A percentile compares a stretch with the other conserved stretches of the same genome.
Evolutionary conservation across 1,140 invertebrate species (phyloP).

Genomic region (Paraescarpia echinospica): DNA sequence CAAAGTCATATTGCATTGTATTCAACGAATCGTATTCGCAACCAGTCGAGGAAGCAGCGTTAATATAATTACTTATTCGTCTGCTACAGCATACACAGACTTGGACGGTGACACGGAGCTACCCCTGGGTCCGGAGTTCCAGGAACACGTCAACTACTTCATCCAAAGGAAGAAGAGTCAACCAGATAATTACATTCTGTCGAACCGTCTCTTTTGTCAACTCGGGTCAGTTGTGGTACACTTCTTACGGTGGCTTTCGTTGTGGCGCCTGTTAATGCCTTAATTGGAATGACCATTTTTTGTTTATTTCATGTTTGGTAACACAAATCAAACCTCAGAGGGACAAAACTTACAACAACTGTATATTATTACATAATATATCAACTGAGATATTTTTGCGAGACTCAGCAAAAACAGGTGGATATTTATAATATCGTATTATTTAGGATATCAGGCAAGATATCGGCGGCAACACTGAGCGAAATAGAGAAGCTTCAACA

Average conservation of each 20-base stretch:
- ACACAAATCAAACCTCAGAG: no score
- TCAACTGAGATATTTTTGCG: background rate
- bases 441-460: background rate
- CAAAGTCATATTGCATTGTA: no score
- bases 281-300: no score
- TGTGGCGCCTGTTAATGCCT: no score
- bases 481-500: conserved; percentile 37
- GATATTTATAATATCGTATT: background rate
- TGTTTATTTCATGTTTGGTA: no score
- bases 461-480: background rate
- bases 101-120: conserved; percentile 29
- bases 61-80: background rate
- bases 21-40: no score
- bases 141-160: conserved; percentile 40
- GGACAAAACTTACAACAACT: no score
- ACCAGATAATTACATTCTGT: conserved; percentile 34
- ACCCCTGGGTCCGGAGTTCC: conserved; percentile 33
- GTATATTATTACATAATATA: background rate
- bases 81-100: conserved; percentile 29
- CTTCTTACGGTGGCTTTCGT: no score
- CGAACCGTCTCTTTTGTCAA: conserved; percentile 48
- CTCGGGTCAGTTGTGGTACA: conserved; percentile 45
- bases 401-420: background rate
- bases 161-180: conserved; percentile 27
- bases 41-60: no score